Base-by-base conservation (phyloP, 2,888 invertebrate genomes). In the Drosophila mimetica region DNA sequence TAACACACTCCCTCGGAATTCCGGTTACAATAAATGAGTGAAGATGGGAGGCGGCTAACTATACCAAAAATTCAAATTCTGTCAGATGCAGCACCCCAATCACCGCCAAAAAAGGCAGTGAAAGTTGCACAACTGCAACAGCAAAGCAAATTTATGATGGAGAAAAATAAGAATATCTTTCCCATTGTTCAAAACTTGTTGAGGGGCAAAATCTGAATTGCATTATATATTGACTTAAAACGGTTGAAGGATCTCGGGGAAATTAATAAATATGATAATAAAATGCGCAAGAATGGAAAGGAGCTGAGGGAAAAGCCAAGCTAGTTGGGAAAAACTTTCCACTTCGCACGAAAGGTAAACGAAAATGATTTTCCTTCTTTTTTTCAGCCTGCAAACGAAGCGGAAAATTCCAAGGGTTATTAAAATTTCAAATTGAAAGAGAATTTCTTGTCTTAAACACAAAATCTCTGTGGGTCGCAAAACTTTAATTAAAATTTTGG, bases 1-100 rank as follows among this genome's bases (percentile, higher is more conserved):
- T 6, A 4, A 8, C 46, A n/a, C 16, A 22, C 36, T 4, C 61
- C 2, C 30, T 25, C 39, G 13, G 9, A 7, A 11, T 16, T 28
- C 20, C 22, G 16, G n/a, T 8, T 22, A 18, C 70, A 30, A 54
- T 44, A 69, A 53, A 42, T 67, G 34, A 34, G 69, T 20, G 4
- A 13, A 42, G 39, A 34, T 39, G 20, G 37, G 7, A 7, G 18
- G 25, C 22, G 16, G 25, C 22, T n/a, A 34, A 44, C 61, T 71
- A 14, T n/a, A 13, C 44, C n/a, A 22, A 60, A 60, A 50, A 71
- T 72, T 50, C 44, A 71, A 72, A 66, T 58, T 48, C 71, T 66
- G 66, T 66, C 66, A 66, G 58, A 71, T 48, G 9, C 71, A 70
- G 36, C 41, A 34, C 28, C 22, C 28, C 28, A 28, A 11, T 30